These are phyloP conservation scores for Promerops cafer DNA, from an alignment of 2,113 vertebrate genomes.

Conservation along the genomic window DNA sequence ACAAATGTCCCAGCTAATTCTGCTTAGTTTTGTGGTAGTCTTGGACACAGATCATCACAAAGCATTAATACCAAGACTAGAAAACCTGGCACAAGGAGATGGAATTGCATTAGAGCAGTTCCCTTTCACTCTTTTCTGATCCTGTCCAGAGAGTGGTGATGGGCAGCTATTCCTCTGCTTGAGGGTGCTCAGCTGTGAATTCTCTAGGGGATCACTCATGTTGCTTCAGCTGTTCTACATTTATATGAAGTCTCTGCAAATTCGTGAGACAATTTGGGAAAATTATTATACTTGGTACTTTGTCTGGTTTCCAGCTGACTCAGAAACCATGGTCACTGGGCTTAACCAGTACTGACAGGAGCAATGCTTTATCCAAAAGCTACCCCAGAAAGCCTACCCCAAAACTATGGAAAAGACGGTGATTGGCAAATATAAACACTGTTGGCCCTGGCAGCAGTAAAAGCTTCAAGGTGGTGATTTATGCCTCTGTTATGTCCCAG, in stretches of 20 bases:
- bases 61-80: conserved; percentile 25
- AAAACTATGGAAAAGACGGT: not conserved
- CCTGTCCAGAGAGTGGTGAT: not conserved
- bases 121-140: not conserved
- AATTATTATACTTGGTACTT: not conserved
- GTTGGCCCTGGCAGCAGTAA: not conserved
- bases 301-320: conserved; percentile 28
- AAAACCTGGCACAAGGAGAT: not conserved
- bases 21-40: conserved; percentile 16
- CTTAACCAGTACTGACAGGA: conserved; percentile 2
- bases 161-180: conserved; percentile 10
- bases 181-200: conserved; percentile 18
- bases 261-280: conserved; percentile 9
- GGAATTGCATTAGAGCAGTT: not conserved
- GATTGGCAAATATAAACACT: not conserved
- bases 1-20: conserved; percentile 29
- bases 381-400: not conserved
- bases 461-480: not conserved
- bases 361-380: not conserved
- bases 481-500: not conserved
- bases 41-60: not conserved
- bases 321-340: not conserved
- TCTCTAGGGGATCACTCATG: not conserved
- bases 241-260: conserved; percentile 29
- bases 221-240: conserved; percentile 44